Evolutionary conservation across 2,113 vertebrate genomes (phyloP), one percentile per base, ranked within the genome.

Genomic region (Crotalus viridis): DNA sequence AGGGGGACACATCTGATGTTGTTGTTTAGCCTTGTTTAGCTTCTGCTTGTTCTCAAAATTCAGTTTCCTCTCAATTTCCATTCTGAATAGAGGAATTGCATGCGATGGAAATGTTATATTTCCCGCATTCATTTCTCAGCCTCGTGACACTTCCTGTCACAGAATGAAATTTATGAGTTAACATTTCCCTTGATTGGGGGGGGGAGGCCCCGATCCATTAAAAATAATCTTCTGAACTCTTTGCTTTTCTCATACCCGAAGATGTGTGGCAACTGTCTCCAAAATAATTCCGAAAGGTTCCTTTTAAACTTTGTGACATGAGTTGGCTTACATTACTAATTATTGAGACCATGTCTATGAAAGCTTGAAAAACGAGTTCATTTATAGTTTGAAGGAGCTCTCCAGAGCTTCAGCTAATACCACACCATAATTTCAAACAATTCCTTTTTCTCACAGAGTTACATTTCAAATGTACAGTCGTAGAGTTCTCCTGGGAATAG

Each of bases 171-270:
- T 0, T 89, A 0, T 59, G 0, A 13, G 43, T 69, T 24, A 54
- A 48, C 89, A 43, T 39, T 39, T 0, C 54, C 94, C 52, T 26
- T 28, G 5, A 64, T 94, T 93, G 69, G 88, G 94, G 28, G 90
- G 94, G 28, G 89, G 43, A 85, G 0, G 9, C 1, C 17, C 69
- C 33, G 5, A 64, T 39, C 26, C 91, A 89, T 24, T 57, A 54
- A 57, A 81, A 89, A 81, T 85, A 5, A n/a, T 57, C 26, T 19
- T 28, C 55, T 90, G 69, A 61, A 55, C 74, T 51, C 26, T 85
- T 39, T 61, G 43, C 21, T 10, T 61, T 93, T 90, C 92, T 85
- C 92, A 93, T 86, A 93, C 21, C 52, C 54, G 1, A 28, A 22
- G 46, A 92, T 55, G 4, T 1, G 3, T 59, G 43, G 51, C 19